These are phyloP conservation scores for Cossypha dichroa DNA, from an alignment of 2,797 vertebrate genomes.

Conservation along the genomic window DNA sequence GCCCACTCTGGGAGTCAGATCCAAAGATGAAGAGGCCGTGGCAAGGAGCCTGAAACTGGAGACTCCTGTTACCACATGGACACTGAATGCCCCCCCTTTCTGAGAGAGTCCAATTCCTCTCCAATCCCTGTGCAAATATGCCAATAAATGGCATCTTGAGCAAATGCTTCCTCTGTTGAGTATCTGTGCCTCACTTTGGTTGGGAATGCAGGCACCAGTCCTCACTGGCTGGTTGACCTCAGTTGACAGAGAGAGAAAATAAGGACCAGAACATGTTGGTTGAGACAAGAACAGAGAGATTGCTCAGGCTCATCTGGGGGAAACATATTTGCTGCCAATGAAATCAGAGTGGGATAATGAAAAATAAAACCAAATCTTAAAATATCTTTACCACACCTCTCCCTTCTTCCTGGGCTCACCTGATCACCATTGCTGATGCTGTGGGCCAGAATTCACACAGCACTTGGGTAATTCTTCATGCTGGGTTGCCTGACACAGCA, in stretches of 20 bases:
- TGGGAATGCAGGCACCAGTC: neutral
- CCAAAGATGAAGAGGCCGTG: fast-evolving
- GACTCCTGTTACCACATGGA: neutral
- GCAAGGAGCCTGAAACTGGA: neutral
- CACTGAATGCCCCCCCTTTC: neutral
- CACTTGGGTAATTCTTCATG: neutral
- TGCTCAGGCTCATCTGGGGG: neutral
- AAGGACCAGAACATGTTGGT: neutral
- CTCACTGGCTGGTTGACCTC: fast-evolving
- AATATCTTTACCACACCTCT: neutral
- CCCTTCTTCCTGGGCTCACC: neutral
- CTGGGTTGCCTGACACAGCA: neutral
- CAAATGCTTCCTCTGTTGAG: neutral
- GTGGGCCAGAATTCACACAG: neutral
- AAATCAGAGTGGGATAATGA: neutral
- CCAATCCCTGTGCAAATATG: neutral
- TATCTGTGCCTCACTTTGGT: neutral
- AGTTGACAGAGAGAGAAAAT: neutral
- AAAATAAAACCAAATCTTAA: neutral
- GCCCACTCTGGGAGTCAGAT: neutral
- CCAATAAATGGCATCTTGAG: neutral
- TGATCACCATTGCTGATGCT: fast-evolving
- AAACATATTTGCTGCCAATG: neutral
- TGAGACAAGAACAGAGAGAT: neutral
- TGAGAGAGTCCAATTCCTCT: neutral